Evolutionary conservation across 2,113 vertebrate genomes (phyloP), one percentile per base, ranked within the genome.

Genomic region (Gopherus evgoodei): DNA sequence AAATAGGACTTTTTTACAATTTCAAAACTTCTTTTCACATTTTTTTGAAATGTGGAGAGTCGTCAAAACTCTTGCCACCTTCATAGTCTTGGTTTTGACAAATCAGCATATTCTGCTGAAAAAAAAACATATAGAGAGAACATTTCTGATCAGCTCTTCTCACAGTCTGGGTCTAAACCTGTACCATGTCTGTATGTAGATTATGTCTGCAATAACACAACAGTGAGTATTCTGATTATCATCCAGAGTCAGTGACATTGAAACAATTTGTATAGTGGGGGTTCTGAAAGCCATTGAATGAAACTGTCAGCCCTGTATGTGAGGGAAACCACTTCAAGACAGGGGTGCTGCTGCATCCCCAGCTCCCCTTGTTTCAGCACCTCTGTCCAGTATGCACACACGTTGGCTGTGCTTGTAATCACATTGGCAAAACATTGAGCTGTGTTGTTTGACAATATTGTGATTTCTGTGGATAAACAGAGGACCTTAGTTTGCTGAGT

Each of bases 141-240:
- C 52, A 38, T 50, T 59, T 81, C n/a, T 57, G 13, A 11, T 11
- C 62, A 12, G 7, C 29, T 81, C 24, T 88, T 3, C 52, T 80
- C 11, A 7, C 16, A 65, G 25, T 79, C 44, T 12, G 0, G 0
- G 4, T 38, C 16, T 75, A 29, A 89, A 72, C 7, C 11, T 78
- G 10, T 87, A 76, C 7, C 6, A 31, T 0, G 53, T 83, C 2
- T 5, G 19, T 2, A 42, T 56, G 7, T 47, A 44, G 75, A 22
- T 56, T 81, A 53, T 52, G 80, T 62, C 56, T 50, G 80, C 81
- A n/a, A 27, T 1, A 57, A 8, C 53, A 47, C 13, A 56, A n/a
- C 13, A 29, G 19, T n/a, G 42, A 42, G 35, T 1, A 19, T 9
- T 12, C 31, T 56, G 44, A 22, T 56, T 29, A 62, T 31, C 27